A percentile compares a stretch with the other conserved stretches of the same genome.
Evolutionary conservation across 2,113 vertebrate species (phyloP).

Genomic region (Neomonachus schauinslandi): DNA sequence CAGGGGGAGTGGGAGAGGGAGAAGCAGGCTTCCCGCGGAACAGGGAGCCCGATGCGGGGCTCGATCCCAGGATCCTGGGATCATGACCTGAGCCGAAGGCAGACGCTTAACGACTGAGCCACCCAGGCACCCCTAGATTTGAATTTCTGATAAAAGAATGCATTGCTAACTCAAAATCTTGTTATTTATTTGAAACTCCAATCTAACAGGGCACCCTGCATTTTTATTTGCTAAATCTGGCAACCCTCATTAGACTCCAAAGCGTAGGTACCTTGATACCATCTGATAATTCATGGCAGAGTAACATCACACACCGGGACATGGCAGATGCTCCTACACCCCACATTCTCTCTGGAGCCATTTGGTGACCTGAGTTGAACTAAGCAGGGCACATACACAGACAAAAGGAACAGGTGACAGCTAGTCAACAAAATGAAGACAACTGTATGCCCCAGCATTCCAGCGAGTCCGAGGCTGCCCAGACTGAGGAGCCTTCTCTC

Average conservation of each 20-base stretch:
- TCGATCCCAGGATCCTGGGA: too few relatives aligned
- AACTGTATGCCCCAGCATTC: background rate
- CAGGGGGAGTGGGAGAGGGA: too few relatives aligned
- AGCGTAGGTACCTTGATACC: background rate
- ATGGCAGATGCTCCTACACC: background rate
- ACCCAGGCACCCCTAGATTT: background rate
- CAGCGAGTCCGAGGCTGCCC: background rate
- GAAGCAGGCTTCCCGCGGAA: too few relatives aligned
- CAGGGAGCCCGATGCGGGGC: too few relatives aligned
- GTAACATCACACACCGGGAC: background rate
- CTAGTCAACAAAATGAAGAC: background rate
- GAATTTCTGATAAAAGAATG: background rate
- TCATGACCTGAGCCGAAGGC: too few relatives aligned
- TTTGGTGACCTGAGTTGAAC: background rate
- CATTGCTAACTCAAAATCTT: background rate
- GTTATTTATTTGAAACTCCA: background rate
- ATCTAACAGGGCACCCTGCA: background rate
- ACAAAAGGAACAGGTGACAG: background rate
- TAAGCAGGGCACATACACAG: background rate
- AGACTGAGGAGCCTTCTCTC: too few relatives aligned
- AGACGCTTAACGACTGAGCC: too few relatives aligned
- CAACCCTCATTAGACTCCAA: background rate
- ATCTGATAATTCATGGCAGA: background rate
- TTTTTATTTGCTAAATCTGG: constrained; percentile 28
- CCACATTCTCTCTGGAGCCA: background rate